Conservation (phyloP, 2,797 vertebrate species). For the Mallotus villosus region DNA sequence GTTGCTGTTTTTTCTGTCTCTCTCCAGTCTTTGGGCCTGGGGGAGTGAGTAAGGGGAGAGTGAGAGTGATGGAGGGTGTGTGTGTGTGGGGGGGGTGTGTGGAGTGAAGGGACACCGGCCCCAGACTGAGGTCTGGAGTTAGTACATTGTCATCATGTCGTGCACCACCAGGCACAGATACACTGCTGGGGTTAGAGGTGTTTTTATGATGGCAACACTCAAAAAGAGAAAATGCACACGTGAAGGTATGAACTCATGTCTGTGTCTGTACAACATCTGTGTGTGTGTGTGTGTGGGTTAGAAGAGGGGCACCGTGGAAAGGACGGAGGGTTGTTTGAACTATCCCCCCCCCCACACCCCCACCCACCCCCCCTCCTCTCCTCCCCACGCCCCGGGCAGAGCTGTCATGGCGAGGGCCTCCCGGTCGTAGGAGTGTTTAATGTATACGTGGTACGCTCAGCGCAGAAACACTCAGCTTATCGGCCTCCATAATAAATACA, state of each 20-base stretch:
- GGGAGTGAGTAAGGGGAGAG: conserved; percentile 2
- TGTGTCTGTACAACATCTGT: conserved; percentile 10
- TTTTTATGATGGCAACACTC: conserved; percentile 3
- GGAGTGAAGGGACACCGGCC: conserved; percentile 13
- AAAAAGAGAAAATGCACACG: conserved; percentile 43
- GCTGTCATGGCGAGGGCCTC: conserved; percentile 79
- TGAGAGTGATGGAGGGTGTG: conserved; percentile 46
- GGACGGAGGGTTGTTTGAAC: no score
- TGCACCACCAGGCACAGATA: no score
- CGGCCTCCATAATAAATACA: conserved; percentile 77
- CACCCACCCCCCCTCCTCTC: conserved; percentile 23
- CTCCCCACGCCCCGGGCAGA: conserved; percentile 68
- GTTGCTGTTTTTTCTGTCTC: conserved; percentile 72
- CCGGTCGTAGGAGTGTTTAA: conserved; percentile 66
- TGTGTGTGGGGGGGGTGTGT: conserved; percentile 31
- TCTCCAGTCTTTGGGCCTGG: conserved; percentile 65
- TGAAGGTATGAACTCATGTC: conserved; percentile 43
- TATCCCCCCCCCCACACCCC: no score
- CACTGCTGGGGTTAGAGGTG: conserved; percentile 15
- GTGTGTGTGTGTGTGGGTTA: not conserved
- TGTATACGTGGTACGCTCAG: conserved; percentile 48
- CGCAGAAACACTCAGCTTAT: conserved; percentile 65
- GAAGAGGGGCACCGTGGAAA: no score
- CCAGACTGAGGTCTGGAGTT: no score
- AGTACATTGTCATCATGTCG: no score